Evolutionary conservation across 2,888 invertebrate species (phyloP), one percentile per base, ranked within the genome.

Genomic region (Ectobius pallidus): DNA sequence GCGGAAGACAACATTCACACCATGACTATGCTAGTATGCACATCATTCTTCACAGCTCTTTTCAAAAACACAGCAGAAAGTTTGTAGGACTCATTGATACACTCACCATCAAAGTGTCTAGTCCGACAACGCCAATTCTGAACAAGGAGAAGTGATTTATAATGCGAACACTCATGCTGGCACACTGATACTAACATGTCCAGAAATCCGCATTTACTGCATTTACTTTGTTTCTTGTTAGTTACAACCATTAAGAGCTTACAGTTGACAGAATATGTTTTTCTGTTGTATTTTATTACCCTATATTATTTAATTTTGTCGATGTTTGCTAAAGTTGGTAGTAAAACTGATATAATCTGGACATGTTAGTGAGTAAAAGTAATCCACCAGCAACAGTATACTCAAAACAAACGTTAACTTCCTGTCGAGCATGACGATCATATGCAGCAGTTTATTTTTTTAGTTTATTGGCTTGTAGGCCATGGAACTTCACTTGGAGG

Each of bases 401-500:
- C 25, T 25, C 52, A 6, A 27, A 52, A 46, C 18, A 46, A 52
- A 52, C 20, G 25, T 52, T 52, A 52, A 52, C 58, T 58, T 30
- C 58, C 11, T 3, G 58, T 30, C 30, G n/a, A 16, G 30, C 27
- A 30, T 14, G 52, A n/a, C 46, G 46, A 46, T n/a, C n/a, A n/a
- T n/a, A n/a, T n/a, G n/a, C n/a, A n/a, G 25, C 25, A 25, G 52
- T 25, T 46, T 52, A 11, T 22, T 0, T n/a, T n/a, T 3, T 22
- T 30, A 58, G 16, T 32, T 30, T 30, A 18, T 30, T 30, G 32
- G 58, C 49, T 49, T 49, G n/a, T 20, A 18, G 20, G 18, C 52
- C 30, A 69, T 7, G 25, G n/a, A n/a, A 3, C 18, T 30, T 77
- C 75, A 77, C 72, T 77, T 76, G 44, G 67, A n/a, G n/a, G n/a